These are phyloP conservation scores for Argynnis bischoffii DNA, from an alignment of 2,888 invertebrate species.

Conservation along the genomic window DNA sequence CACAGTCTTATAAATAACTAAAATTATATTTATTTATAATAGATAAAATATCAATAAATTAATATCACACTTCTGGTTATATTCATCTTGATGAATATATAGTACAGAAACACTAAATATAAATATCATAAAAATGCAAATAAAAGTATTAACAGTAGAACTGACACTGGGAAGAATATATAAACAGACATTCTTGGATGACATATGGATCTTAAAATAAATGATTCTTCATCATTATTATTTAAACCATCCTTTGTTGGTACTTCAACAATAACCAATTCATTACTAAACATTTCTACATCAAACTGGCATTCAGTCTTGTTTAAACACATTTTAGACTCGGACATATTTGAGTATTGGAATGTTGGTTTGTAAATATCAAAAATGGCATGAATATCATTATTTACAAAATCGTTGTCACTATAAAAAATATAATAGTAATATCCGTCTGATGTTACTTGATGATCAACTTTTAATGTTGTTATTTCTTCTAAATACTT, in stretches of 20 bases:
- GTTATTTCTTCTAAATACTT: conserved; percentile 86
- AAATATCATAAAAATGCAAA: conserved; percentile 90
- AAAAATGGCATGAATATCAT: conserved; percentile 91
- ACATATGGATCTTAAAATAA: conserved; percentile 88
- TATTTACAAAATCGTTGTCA: conserved; percentile 90
- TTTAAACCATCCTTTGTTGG: conserved; percentile 91
- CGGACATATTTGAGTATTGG: conserved; percentile 86
- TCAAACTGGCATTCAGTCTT: conserved; percentile 89
- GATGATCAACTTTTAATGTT: conserved; percentile 85
- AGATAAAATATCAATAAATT: conserved; percentile 58
- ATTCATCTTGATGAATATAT: conserved; percentile 66
- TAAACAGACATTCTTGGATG: conserved; percentile 91
- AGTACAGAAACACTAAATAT: conserved; percentile 59
- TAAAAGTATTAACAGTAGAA: conserved; percentile 87
- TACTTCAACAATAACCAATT: conserved; percentile 92
- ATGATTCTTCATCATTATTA: conserved; percentile 88
- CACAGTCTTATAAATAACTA: conserved; percentile 42
- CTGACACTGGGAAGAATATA: conserved; percentile 89
- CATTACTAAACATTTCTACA: conserved; percentile 87
- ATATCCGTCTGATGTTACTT: conserved; percentile 89
- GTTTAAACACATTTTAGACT: conserved; percentile 87
- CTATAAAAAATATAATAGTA: conserved; percentile 95
- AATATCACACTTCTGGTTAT: conserved; percentile 78
- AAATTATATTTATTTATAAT: conserved; percentile 13
- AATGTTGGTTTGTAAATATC: conserved; percentile 93